Evolutionary conservation across 2,113 vertebrate species (phyloP), one percentile per base, ranked within the genome.

Genomic region (Laterallus jamaicensis): DNA sequence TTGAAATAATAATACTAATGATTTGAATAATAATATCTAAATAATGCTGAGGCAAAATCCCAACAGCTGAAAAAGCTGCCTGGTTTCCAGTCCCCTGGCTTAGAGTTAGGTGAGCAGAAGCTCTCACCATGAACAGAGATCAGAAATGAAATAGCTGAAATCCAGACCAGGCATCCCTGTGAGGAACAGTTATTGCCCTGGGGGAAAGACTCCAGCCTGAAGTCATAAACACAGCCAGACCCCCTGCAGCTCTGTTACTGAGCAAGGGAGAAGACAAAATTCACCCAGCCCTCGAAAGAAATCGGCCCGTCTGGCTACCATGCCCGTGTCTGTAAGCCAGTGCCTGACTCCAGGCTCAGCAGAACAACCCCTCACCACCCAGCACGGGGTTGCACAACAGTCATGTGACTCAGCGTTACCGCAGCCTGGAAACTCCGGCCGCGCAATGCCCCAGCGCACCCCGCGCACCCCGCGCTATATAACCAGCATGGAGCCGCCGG

Each of bases 391-490:
- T 94, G 93, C 93, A 40, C 92, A 95, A 95, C 17, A 86, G 90
- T 92, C 64, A 84, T 88, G 92, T 98, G 98, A 98, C 96, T 98
- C 96, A 97, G 54, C 54, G 82, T 68, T 50, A 11, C 96, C 95
- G 37, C 97, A 83, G 90, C 76, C 71, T 97, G 96, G 97, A 98
- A 98, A 97, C 98, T 98, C 98, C 98, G 98, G 47, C 96, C 92
- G 97, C 95, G 96, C 91, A 96, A 97, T 64, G 40, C 39, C 4
- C 21, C 13, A 8, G 49, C 35, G 93, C 82, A 84, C 35, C 35
- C 35, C 35, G 35, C 35, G 35, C 35, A 35, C 35, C 35, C 35
- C 35, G 39, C 39, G 0, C 20, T 96, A 97, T 98, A 98, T 95
- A 98, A 98, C 79, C 6, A 1, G 9, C 11, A 82, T 24, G n/a